Conservation (phyloP, 1,140 invertebrate species). For the Pteromalus puparum region DNA sequence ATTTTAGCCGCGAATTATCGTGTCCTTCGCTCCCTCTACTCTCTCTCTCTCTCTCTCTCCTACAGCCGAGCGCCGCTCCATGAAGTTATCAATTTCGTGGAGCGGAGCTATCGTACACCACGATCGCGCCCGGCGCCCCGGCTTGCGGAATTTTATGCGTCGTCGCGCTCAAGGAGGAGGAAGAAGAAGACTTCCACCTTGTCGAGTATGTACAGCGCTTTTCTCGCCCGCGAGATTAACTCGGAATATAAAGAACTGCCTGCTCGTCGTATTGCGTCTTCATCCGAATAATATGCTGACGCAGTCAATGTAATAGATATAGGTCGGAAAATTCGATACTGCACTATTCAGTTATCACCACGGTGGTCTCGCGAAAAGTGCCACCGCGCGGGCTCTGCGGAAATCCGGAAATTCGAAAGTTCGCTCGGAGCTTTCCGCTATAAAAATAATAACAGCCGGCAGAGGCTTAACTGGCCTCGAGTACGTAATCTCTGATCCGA, state of each 20-base stretch:
- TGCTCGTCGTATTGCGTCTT: no score
- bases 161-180: not conserved
- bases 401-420: constrained; percentile 12
- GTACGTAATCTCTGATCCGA: not conserved
- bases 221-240: not conserved
- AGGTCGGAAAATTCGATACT: no score
- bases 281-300: not conserved
- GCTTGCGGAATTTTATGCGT: constrained; percentile 41
- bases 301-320: no score
- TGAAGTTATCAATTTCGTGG: constrained; percentile 44
- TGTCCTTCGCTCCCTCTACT: not conserved
- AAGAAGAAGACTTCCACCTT: constrained; percentile 17
- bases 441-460: constrained; percentile 19
- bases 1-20: constrained; percentile 42
- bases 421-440: not conserved
- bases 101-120: not conserved
- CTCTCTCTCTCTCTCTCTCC: no score
- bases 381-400: no score
- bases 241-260: not conserved
- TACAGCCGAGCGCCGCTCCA: not conserved
- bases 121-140: not conserved
- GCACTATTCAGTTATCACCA: no score
- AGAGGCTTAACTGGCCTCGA: constrained; percentile 7
- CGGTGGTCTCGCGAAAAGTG: no score
- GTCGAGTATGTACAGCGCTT: constrained; percentile 7